These are phyloP conservation scores for Dichetophora obliterata DNA, from an alignment of 2,888 invertebrate species.

Conservation along the genomic window DNA sequence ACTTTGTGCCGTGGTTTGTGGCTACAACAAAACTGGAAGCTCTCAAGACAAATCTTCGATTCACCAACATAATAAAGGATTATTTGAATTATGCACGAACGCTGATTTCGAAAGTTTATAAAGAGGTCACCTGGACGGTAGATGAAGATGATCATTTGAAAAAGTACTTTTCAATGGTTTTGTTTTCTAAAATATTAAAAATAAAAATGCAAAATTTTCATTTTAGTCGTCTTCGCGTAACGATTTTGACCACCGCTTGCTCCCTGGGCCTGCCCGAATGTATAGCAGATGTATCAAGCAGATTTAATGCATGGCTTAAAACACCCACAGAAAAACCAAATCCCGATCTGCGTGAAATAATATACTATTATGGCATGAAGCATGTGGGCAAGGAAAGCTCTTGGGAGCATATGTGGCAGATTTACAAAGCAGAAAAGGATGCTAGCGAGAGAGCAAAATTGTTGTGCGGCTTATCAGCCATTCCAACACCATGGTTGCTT, in stretches of 20 bases:
- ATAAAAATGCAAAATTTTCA: neutral
- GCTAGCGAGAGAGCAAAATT: conserved; percentile 83
- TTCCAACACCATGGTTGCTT: conserved; percentile 75
- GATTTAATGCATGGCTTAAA: conserved; percentile 76
- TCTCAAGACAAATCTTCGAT: conserved; percentile 72
- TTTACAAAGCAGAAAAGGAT: conserved; percentile 79
- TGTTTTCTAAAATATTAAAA: neutral
- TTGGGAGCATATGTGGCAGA: conserved; percentile 81
- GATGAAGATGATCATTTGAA: conserved; percentile 61
- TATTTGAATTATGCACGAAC: conserved; percentile 75
- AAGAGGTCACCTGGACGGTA: conserved; percentile 76
- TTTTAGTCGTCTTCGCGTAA: conserved; percentile 75
- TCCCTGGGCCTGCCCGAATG: conserved; percentile 75
- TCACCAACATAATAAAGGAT: conserved; percentile 70
- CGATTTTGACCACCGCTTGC: conserved; percentile 76
- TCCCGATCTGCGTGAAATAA: conserved; percentile 76
- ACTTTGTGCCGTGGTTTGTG: conserved; percentile 83
- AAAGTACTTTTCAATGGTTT: conserved; percentile 53
- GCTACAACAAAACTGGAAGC: conserved; percentile 72
- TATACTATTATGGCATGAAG: conserved; percentile 81
- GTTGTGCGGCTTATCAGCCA: conserved; percentile 78
- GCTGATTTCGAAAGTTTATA: conserved; percentile 74
- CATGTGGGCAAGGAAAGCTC: conserved; percentile 73
- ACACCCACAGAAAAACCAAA: conserved; percentile 69
- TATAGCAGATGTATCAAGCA: conserved; percentile 71